Evolutionary conservation across 2,113 vertebrate genomes (phyloP).

Genomic region (Chaetops frenatus): DNA sequence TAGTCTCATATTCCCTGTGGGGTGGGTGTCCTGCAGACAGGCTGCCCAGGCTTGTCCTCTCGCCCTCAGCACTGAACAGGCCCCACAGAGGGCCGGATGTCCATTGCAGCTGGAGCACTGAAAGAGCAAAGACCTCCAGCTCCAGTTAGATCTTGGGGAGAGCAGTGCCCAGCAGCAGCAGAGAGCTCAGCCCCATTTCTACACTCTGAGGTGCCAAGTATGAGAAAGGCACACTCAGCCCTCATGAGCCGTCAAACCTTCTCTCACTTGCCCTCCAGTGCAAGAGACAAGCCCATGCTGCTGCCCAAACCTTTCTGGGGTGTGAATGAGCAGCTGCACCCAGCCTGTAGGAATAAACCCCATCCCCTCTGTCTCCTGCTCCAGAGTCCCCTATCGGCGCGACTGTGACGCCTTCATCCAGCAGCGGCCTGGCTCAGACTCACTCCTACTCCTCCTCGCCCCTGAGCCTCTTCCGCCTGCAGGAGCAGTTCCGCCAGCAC

Average conservation of each 20-base stretch:
- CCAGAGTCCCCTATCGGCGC: slow-evolving; percentile 84
- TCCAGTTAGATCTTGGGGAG: not conserved
- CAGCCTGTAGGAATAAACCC: not conserved
- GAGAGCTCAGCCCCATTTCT: not conserved
- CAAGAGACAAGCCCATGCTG: not conserved
- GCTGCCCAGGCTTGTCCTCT: not conserved
- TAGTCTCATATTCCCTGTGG: not conserved
- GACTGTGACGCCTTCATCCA: slow-evolving; percentile 74
- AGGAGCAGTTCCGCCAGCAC: slow-evolving; percentile 99
- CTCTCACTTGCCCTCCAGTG: not conserved
- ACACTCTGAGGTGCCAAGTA: not conserved
- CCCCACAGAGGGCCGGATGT: not conserved
- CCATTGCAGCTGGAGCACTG: not conserved
- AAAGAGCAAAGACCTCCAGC: not conserved
- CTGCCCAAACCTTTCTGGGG: not conserved
- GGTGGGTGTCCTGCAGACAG: not conserved
- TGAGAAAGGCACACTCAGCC: not conserved
- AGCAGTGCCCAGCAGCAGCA: not conserved
- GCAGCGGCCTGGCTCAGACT: slow-evolving; percentile 78
- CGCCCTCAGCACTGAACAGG: not conserved
- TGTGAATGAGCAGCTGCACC: not conserved
- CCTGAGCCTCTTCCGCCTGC: slow-evolving; percentile 95
- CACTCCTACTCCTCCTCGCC: slow-evolving; percentile 97
- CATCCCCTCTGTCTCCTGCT: slow-evolving; percentile 30
- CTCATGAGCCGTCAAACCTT: not conserved